phyloP scores from a whole-genome alignment of 2,797 vertebrate species.

The Strix occidentalis region DNA sequence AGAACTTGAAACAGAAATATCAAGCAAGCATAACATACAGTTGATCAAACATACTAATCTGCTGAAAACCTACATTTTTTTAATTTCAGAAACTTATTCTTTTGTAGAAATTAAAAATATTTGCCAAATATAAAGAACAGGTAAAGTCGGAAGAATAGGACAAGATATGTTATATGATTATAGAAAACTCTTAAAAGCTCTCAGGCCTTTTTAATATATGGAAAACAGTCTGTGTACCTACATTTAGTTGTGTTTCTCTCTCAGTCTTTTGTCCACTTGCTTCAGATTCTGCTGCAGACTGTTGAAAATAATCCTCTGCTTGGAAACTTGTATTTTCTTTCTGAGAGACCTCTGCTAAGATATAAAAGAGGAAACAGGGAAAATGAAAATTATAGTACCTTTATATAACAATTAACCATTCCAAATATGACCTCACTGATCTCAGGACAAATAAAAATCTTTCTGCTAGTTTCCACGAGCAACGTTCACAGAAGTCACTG shows the following conservation, averaged over 20 bases:
- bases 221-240: slow-evolving; percentile 39
- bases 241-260: slow-evolving; percentile 56
- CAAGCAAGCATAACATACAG: too few relatives aligned
- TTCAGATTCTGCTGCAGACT: slow-evolving; percentile 38
- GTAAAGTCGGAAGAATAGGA: too few relatives aligned
- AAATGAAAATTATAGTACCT: not conserved
- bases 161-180: too few relatives aligned
- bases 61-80: too few relatives aligned
- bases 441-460: not conserved
- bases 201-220: too few relatives aligned
- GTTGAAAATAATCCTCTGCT: not conserved
- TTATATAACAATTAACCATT: not conserved
- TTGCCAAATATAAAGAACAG: too few relatives aligned
- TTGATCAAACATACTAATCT: too few relatives aligned
- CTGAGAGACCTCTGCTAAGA: slow-evolving; percentile 40
- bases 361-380: not conserved
- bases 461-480: not conserved
- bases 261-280: slow-evolving; percentile 32
- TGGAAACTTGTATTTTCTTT: slow-evolving; percentile 21
- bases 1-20: too few relatives aligned
- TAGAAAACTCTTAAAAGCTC: too few relatives aligned
- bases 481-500: not conserved
- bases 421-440: not conserved
- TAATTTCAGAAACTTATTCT: too few relatives aligned
- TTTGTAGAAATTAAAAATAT: too few relatives aligned